Conservation (phyloP, 2,888 invertebrate species). For the Imbricaverruca yamaguchii region DNA sequence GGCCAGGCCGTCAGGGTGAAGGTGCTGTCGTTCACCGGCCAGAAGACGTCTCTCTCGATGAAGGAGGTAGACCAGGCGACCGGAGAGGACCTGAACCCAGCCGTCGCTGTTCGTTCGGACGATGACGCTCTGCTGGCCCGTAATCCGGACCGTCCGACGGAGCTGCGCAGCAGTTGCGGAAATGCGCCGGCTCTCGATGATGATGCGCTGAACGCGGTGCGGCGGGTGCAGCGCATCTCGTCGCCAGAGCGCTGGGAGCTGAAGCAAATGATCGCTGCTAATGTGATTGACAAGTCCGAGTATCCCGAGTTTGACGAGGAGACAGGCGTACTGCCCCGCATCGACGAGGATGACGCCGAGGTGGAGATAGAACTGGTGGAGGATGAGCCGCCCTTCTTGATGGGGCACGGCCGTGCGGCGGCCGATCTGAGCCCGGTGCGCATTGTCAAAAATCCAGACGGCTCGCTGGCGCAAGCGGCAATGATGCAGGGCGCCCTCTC, state of each 20-base stretch:
- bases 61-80: slow-evolving; percentile 95
- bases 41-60: slow-evolving; percentile 91
- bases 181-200: slow-evolving; percentile 57
- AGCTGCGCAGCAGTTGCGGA: slow-evolving; percentile 45
- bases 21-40: slow-evolving; percentile 84
- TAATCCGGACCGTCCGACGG: slow-evolving; percentile 84
- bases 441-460: slow-evolving; percentile 98
- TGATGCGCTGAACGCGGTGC: slow-evolving; percentile 58
- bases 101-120: slow-evolving; percentile 37
- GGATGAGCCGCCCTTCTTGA: slow-evolving; percentile 93
- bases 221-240: slow-evolving; percentile 81
- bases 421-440: slow-evolving; percentile 87
- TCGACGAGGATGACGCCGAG: slow-evolving; percentile 71
- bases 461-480: slow-evolving; percentile 95
- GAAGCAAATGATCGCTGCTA: slow-evolving; percentile 92
- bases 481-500: slow-evolving; percentile 99
- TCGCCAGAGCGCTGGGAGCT: slow-evolving; percentile 96
- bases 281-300: slow-evolving; percentile 84
- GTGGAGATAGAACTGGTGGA: slow-evolving; percentile 97
- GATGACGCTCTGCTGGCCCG: slow-evolving; percentile 60
- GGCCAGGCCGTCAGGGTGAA: slow-evolving; percentile 87
- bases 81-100: slow-evolving; percentile 89
- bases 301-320: slow-evolving; percentile 97
- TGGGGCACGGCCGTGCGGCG: slow-evolving; percentile 69
- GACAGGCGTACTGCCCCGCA: slow-evolving; percentile 53